Percentiles rank a stretch among this genome's conserved stretches.
Evolutionary conservation across 2,797 vertebrate species (phyloP).

Genomic region (Rhabdomys pumilio): DNA sequence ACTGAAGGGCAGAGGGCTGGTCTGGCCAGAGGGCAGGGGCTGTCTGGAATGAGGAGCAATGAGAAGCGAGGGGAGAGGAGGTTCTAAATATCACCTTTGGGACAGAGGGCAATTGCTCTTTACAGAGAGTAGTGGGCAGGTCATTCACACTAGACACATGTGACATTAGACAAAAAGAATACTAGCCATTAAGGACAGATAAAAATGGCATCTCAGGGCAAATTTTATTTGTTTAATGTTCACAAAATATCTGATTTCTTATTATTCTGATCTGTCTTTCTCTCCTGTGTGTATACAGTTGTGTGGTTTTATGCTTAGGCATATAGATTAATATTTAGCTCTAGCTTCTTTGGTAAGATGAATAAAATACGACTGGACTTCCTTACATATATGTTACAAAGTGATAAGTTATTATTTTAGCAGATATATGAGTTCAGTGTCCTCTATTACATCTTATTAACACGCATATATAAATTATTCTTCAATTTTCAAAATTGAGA

Average conservation of each 20-base stretch:
- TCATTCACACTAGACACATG: not conserved
- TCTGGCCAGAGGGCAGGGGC: not conserved
- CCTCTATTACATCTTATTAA: not conserved
- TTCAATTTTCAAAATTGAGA: slow-evolving; percentile 18
- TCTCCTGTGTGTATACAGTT: fast-evolving
- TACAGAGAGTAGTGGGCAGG: not conserved
- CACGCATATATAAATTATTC: not conserved
- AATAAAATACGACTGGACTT: not conserved
- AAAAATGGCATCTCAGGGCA: slow-evolving; percentile 25
- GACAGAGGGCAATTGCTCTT: not conserved
- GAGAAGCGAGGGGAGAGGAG: not conserved
- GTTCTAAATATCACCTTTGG: not conserved
- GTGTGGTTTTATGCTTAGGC: not conserved
- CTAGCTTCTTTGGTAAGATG: not conserved
- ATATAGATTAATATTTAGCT: not conserved
- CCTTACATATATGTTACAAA: not conserved
- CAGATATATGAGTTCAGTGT: not conserved
- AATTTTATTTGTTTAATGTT: not conserved
- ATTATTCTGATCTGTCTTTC: not conserved
- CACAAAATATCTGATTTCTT: not conserved
- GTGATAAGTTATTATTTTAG: not conserved
- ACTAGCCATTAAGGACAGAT: not conserved
- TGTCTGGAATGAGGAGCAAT: not conserved
- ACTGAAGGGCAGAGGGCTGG: fast-evolving
- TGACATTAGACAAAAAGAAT: slow-evolving; percentile 9